phyloP scores from a whole-genome alignment of 2,888 invertebrate genomes.

The Hemaris fuciformis region DNA sequence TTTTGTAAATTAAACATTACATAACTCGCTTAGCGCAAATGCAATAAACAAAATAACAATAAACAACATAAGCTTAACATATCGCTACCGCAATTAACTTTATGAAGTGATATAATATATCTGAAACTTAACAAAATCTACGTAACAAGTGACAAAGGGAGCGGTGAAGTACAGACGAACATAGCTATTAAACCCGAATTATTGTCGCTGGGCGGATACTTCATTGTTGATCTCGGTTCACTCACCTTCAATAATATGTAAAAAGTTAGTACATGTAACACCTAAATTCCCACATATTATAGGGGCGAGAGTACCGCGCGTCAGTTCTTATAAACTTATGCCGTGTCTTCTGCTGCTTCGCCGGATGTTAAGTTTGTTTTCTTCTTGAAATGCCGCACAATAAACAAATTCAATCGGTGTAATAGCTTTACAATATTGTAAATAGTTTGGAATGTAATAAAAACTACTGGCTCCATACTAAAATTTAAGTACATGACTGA shows the following conservation, averaged over 20 bases:
- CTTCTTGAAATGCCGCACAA: not conserved
- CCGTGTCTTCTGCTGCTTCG: not conserved
- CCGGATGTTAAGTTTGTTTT: not conserved
- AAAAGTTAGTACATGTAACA: conserved; percentile 11
- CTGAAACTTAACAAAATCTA: not conserved
- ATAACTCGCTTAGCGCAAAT: not conserved
- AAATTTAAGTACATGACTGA: too few relatives aligned
- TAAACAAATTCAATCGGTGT: not conserved
- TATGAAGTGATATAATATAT: not conserved
- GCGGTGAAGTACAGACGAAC: too few relatives aligned
- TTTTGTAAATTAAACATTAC: not conserved
- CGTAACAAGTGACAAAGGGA: too few relatives aligned
- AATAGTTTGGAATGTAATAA: not conserved
- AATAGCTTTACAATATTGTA: not conserved
- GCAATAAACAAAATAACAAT: not conserved
- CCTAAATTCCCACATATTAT: not conserved
- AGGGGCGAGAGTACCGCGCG: not conserved
- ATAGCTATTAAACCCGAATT: not conserved
- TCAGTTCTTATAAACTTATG: not conserved
- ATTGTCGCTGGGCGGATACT: not conserved
- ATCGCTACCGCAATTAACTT: not conserved
- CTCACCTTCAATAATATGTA: conserved; percentile 6
- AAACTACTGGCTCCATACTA: not conserved
- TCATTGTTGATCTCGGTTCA: not conserved
- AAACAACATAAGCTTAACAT: not conserved